Evolutionary conservation across 2,113 vertebrate genomes (phyloP).

Genomic region (Pomatorhinus ruficollis): DNA sequence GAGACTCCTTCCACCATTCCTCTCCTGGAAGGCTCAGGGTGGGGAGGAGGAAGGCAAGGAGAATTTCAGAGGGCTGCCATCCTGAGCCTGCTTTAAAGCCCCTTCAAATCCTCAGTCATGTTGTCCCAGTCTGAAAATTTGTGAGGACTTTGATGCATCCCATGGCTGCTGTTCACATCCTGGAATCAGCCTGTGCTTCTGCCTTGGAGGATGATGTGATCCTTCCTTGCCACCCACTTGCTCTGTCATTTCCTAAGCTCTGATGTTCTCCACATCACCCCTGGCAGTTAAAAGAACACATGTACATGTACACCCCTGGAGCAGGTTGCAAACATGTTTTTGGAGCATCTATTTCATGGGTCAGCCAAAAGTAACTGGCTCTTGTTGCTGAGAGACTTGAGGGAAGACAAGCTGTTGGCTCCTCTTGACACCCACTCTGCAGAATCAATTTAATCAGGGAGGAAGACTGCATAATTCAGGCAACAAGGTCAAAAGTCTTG

Average conservation of each 20-base stretch:
- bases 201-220: neutral
- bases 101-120: neutral
- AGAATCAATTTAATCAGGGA: neutral
- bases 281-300: neutral
- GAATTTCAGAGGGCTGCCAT: neutral
- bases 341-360: neutral
- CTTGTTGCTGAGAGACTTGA: neutral
- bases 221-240: neutral
- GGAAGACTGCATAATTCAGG: neutral
- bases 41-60: neutral
- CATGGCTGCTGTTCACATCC: constrained; percentile 9
- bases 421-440: neutral
- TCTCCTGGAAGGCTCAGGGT: neutral
- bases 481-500: neutral
- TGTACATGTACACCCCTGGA: neutral
- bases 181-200: neutral
- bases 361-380: neutral
- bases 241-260: constrained; percentile 29
- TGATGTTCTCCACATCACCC: neutral
- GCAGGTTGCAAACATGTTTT: neutral
- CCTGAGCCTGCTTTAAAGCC: neutral
- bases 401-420: neutral
- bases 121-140: neutral
- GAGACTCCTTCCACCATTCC: neutral
- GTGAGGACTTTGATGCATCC: neutral